A percentile compares a stretch with the other conserved stretches of the same genome.
Evolutionary conservation across 2,888 invertebrate species (phyloP).

Genomic region (Opisthograptis luteolata): DNA sequence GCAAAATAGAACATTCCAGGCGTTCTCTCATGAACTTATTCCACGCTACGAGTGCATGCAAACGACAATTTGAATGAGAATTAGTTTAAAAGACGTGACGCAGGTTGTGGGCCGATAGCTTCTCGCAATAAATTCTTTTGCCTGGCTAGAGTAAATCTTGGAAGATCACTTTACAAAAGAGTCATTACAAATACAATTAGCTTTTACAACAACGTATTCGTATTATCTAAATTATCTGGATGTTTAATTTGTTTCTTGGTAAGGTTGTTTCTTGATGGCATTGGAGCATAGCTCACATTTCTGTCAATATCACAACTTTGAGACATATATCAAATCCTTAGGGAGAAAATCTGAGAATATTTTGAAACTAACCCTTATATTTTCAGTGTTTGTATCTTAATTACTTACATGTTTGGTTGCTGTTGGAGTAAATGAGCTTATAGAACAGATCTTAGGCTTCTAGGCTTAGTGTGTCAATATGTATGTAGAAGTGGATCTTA

Average conservation of each 20-base stretch:
- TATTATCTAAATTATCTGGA: too few relatives aligned
- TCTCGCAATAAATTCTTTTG: not conserved
- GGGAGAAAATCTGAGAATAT: too few relatives aligned
- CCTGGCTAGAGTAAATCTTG: not conserved
- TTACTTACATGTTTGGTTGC: not conserved
- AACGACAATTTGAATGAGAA: constrained; percentile 10
- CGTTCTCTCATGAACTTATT: constrained; percentile 1
- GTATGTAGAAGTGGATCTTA: too few relatives aligned
- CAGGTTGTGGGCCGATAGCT: not conserved
- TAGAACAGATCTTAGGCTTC: constrained; percentile 6
- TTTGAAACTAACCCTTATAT: not conserved
- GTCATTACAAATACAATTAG: not conserved
- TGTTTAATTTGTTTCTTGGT: too few relatives aligned
- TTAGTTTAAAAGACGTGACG: not conserved
- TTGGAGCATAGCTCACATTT: too few relatives aligned
- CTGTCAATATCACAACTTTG: too few relatives aligned
- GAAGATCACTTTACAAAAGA: not conserved
- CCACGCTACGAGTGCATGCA: constrained; percentile 2
- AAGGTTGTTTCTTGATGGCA: too few relatives aligned
- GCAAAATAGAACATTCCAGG: constrained; percentile 3
- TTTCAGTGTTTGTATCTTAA: not conserved
- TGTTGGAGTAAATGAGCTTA: constrained; percentile 5
- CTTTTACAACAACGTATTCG: too few relatives aligned
- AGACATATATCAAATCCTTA: too few relatives aligned
- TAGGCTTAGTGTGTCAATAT: not conserved